Conservation (phyloP, 2,797 vertebrate genomes). For the Cetoscarus ocellatus region DNA sequence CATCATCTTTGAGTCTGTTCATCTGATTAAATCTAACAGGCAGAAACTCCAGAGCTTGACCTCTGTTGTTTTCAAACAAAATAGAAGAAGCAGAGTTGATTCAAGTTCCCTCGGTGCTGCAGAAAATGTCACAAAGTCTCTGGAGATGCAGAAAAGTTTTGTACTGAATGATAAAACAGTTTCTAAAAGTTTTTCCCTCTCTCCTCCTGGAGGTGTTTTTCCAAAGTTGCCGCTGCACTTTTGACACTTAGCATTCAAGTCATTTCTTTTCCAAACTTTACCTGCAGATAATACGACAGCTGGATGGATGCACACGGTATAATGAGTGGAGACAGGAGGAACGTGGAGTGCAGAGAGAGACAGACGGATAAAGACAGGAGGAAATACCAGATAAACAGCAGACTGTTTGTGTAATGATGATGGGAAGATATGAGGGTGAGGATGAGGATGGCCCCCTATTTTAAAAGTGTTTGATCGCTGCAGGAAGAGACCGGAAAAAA, state of each 20-base stretch:
- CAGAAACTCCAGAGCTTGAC: background rate
- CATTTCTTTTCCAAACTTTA: conserved; percentile 10
- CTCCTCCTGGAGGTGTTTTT: background rate
- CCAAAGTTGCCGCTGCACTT: background rate
- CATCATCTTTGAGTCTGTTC: background rate
- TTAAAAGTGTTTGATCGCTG: conserved; percentile 17
- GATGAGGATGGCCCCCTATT: conserved; percentile 11
- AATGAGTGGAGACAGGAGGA: background rate
- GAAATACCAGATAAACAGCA: conserved; percentile 54
- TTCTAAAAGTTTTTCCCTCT: background rate
- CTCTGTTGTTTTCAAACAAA: conserved; percentile 3
- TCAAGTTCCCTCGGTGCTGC: background rate
- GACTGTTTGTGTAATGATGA: conserved; percentile 30
- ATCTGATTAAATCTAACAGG: background rate
- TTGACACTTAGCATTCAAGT: conserved; percentile 24
- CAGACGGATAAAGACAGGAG: conserved; percentile 27
- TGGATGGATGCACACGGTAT: background rate
- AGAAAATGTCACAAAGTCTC: background rate
- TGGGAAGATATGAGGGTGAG: conserved; percentile 1
- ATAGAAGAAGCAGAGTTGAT: background rate
- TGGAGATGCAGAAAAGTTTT: background rate
- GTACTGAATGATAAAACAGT: conserved; percentile 15
- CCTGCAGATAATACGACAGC: conserved; percentile 11
- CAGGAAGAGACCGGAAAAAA: background rate
- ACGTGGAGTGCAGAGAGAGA: background rate